Conservation (phyloP, 2,113 vertebrate species). For the Aegithalos caudatus region DNA sequence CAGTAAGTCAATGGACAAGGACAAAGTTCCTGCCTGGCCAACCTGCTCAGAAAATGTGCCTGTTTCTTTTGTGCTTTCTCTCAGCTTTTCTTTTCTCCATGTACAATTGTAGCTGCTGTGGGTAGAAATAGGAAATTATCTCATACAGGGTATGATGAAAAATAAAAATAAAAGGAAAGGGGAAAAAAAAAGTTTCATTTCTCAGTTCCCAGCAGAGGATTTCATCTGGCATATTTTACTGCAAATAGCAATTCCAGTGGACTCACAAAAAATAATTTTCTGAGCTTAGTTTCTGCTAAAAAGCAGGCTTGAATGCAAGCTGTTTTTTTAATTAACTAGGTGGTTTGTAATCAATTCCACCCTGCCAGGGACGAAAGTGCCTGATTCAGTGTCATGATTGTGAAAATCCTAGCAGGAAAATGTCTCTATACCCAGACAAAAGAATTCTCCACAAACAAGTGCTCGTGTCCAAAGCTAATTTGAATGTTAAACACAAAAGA, state of each 20-base stretch:
- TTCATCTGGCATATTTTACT: conserved; percentile 6
- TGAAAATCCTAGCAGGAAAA: not conserved
- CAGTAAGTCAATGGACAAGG: not conserved
- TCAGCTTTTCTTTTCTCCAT: not conserved
- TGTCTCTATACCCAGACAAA: not conserved
- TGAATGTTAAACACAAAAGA: not conserved
- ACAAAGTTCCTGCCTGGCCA: not conserved
- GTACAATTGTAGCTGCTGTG: not conserved
- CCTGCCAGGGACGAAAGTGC: not conserved
- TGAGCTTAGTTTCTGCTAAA: conserved; percentile 11
- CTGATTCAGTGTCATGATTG: not conserved
- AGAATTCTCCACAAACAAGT: not conserved
- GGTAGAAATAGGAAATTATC: not conserved
- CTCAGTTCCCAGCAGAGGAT: not conserved
- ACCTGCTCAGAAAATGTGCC: not conserved
- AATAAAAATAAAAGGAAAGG: not conserved
- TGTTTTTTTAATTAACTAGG: conserved; percentile 34
- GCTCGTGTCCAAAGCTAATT: not conserved
- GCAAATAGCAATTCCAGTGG: not conserved
- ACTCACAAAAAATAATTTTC: conserved; percentile 1
- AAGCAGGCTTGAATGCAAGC: not conserved
- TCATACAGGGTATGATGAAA: not conserved
- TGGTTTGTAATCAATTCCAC: conserved; percentile 27
- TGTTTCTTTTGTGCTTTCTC: not conserved
- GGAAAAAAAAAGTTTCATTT: not conserved